A percentile compares a stretch with the other conserved stretches of the same genome.
Conservation (phyloP, 2,888 invertebrate species). For the Gymnosoma rotundatum region DNA sequence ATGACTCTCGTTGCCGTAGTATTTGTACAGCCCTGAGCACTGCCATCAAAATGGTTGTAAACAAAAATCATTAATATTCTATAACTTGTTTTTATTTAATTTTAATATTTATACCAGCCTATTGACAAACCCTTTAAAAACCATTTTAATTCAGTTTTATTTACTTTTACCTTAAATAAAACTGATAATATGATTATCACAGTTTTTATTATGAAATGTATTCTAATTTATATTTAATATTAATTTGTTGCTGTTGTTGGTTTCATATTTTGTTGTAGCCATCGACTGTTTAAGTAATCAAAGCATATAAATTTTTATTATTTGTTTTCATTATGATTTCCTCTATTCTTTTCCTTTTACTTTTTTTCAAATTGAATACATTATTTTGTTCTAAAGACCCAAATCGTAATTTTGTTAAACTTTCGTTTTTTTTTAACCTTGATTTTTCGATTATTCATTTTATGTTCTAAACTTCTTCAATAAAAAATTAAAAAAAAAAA, state of each 20-base stretch:
- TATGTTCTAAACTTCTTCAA: conserved; percentile 9
- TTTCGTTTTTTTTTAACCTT: conserved; percentile 63
- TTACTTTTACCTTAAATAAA: too few relatives aligned
- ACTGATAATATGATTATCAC: too few relatives aligned
- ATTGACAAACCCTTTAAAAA: too few relatives aligned
- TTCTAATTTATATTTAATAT: too few relatives aligned
- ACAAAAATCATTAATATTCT: too few relatives aligned
- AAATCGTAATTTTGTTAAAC: conserved; percentile 27
- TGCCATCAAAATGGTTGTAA: too few relatives aligned
- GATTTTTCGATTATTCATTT: conserved; percentile 40
- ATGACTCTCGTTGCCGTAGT: too few relatives aligned
- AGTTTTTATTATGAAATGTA: too few relatives aligned
- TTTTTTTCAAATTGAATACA: not conserved
- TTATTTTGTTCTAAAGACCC: conserved; percentile 3
- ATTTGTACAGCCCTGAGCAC: too few relatives aligned
- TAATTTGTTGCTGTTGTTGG: not conserved
- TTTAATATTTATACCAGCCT: too few relatives aligned
- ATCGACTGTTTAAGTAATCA: not conserved
- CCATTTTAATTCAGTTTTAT: too few relatives aligned
- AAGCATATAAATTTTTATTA: not conserved
- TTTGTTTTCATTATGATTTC: not conserved
- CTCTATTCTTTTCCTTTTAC: not conserved
- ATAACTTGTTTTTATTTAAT: too few relatives aligned
- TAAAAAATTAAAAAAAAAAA: not conserved
- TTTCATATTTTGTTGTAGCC: not conserved